Conservation (phyloP, 2,113 vertebrate species). For the Gymnobelideus leadbeateri region DNA sequence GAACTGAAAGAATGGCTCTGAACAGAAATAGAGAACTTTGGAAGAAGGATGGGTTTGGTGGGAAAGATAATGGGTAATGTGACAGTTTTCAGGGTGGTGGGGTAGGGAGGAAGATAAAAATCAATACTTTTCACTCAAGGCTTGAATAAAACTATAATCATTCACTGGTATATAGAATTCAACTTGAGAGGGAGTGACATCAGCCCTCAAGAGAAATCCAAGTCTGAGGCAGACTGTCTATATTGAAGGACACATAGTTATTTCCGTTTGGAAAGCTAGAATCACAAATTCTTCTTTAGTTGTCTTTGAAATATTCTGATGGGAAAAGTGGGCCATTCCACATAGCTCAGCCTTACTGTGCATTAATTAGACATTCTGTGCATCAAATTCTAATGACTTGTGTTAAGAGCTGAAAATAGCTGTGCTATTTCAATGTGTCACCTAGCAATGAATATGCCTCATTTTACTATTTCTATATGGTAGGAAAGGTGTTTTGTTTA, state of each 20-base stretch:
- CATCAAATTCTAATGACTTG: slow-evolving; percentile 5
- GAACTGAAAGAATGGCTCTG: background rate
- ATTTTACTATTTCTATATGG: background rate
- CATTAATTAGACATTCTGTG: background rate
- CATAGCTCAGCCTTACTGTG: background rate
- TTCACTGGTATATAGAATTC: background rate
- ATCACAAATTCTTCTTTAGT: background rate
- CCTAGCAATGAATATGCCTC: background rate
- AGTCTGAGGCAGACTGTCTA: background rate
- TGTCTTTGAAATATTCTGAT: background rate
- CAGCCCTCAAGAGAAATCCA: background rate
- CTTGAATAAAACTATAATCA: background rate
- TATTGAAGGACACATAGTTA: background rate
- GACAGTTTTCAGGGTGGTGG: background rate
- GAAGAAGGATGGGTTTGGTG: background rate
- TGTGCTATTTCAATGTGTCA: background rate
- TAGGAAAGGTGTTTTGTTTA: background rate
- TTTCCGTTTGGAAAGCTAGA: background rate
- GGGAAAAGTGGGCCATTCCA: background rate
- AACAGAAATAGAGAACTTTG: background rate
- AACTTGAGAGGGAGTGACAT: slow-evolving; percentile 1
- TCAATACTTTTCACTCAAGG: background rate
- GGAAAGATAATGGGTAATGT: background rate
- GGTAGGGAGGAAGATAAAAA: background rate
- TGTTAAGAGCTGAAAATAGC: slow-evolving; percentile 17